Conservation (phyloP, 2,888 invertebrate species). For the Lepidocyrtinus sp. region DNA sequence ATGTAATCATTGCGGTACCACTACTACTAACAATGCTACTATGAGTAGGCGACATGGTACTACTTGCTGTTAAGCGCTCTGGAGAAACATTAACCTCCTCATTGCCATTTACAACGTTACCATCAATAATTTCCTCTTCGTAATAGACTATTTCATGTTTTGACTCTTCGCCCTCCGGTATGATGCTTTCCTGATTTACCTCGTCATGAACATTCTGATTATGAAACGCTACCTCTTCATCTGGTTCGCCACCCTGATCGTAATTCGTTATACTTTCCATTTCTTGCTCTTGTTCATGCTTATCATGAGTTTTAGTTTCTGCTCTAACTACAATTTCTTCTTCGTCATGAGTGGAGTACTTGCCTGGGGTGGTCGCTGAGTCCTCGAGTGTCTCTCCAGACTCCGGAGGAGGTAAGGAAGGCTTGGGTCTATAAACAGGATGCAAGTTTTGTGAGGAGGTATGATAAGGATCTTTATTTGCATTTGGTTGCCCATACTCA, state of each 20-base stretch:
- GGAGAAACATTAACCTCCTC: constrained; percentile 11
- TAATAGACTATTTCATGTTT: background rate
- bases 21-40: constrained; percentile 30
- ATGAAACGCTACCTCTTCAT: background rate
- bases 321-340: constrained; percentile 40
- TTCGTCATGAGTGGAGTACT: constrained; percentile 26
- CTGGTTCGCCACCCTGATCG: background rate
- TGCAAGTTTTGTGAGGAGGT: constrained; percentile 62
- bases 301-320: constrained; percentile 37
- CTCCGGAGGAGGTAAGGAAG: constrained; percentile 34
- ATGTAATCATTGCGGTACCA: background rate
- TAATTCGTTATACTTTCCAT: background rate
- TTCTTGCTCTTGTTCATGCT: background rate
- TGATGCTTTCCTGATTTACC: constrained; percentile 7
- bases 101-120: constrained; percentile 2
- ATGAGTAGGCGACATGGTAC: constrained; percentile 33
- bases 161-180: constrained; percentile 8
- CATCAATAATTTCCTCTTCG: constrained; percentile 19
- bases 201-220: constrained; percentile 17
- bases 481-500: constrained; percentile 62
- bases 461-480: constrained; percentile 55
- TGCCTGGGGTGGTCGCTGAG: constrained; percentile 46
- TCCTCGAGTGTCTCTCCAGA: constrained; percentile 54
- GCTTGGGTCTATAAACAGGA: constrained; percentile 58
- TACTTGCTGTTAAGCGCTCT: constrained; percentile 48